Conservation (phyloP, 2,113 vertebrate species). For the Bothrops jararaca region DNA sequence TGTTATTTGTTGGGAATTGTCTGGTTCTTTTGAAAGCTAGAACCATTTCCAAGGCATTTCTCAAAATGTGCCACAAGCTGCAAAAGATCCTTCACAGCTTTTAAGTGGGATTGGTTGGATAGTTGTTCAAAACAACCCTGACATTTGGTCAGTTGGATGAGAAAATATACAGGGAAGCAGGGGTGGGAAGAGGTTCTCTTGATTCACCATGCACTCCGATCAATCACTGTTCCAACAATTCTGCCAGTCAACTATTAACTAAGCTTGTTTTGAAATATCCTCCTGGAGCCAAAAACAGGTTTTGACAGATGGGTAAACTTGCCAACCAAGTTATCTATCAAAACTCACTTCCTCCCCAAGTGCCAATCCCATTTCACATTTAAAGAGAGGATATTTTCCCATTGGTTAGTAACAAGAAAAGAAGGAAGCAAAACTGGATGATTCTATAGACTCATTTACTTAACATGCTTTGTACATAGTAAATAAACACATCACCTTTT, state of each 20-base stretch:
- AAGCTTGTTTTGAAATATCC: not conserved
- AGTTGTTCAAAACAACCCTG: not conserved
- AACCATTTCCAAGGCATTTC: not conserved
- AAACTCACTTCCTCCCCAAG: not conserved
- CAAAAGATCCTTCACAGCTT: not conserved
- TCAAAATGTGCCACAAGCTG: not conserved
- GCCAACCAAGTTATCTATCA: not conserved
- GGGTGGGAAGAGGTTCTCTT: not conserved
- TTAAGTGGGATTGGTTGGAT: not conserved
- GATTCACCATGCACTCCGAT: not conserved
- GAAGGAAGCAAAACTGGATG: not conserved
- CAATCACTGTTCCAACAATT: not conserved
- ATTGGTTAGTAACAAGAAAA: not conserved
- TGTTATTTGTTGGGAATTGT: not conserved
- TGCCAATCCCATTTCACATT: not conserved
- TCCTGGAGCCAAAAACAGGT: not conserved
- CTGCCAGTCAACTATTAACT: not conserved
- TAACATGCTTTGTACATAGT: not conserved
- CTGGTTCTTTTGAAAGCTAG: not conserved
- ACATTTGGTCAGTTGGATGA: not conserved
- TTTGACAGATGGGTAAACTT: not conserved
- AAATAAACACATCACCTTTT: not conserved
- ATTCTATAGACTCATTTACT: not conserved
- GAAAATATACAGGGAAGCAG: not conserved
- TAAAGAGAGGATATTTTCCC: not conserved